Percentiles rank a stretch among this genome's conserved stretches.
These are phyloP conservation scores for Neopipo cinnamomea DNA, from an alignment of 2,113 vertebrate species.

Conservation along the genomic window DNA sequence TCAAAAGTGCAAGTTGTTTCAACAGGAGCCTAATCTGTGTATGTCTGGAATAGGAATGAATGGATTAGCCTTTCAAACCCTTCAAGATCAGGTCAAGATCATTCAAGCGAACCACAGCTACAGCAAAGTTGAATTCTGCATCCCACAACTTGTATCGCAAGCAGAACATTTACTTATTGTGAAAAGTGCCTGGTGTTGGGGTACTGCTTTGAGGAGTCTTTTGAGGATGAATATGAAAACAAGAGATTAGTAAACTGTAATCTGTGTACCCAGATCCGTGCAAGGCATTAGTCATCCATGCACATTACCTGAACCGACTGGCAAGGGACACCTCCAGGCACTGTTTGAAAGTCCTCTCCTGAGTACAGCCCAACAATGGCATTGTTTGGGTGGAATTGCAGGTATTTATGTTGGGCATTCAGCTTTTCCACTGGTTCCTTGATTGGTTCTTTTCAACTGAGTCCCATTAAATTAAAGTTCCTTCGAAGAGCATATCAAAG, in stretches of 20 bases:
- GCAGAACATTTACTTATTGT: not conserved
- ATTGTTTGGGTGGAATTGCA: slow-evolving; percentile 30
- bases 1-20: slow-evolving; percentile 44
- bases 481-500: not conserved
- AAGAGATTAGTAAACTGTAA: not conserved
- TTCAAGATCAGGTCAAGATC: slow-evolving; percentile 41
- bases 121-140: not conserved
- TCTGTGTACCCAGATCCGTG: not conserved
- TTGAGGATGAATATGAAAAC: not conserved
- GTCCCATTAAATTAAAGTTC: slow-evolving; percentile 35
- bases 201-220: not conserved
- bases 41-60: slow-evolving; percentile 64
- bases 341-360: slow-evolving; percentile 4
- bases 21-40: slow-evolving; percentile 50
- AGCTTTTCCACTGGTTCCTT: not conserved
- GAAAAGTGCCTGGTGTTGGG: not conserved
- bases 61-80: slow-evolving; percentile 55
- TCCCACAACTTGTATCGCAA: not conserved
- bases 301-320: not conserved
- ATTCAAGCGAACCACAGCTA: not conserved
- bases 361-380: slow-evolving; percentile 14
- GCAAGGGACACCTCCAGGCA: not conserved
- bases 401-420: slow-evolving; percentile 22
- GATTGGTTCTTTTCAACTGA: slow-evolving; percentile 40
- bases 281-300: not conserved